Evolutionary conservation across 1,140 invertebrate genomes (phyloP), one percentile per base, ranked within the genome.

Genomic region (Rhizoglyphus robini): DNA sequence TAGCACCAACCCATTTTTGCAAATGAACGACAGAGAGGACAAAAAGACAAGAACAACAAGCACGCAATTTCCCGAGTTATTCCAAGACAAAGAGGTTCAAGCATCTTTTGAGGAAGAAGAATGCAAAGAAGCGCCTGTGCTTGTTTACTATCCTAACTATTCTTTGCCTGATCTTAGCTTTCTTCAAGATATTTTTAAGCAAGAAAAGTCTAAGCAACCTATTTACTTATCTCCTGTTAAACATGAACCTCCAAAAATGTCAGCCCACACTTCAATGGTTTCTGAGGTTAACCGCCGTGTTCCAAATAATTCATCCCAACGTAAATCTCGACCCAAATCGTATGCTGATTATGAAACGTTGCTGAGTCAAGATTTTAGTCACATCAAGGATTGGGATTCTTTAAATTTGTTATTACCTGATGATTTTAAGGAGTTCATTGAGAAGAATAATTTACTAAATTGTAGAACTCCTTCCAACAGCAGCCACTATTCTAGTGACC

Each of bases 91-190:
- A 72, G 84, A 83, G 70, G 85, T 87, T 74, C 86, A 88, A 76
- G 87, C 85, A 1, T 83, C 81, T 2, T 68, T 71, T 41, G 72
- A 46, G 25, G 31, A 41, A 18, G 60, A 66, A 15, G 29, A 66
- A 4, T 32, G 5, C 15, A 38, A 69, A 13, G 36, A 59, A 51
- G 36, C 72, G 47, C 86, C 88, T 3, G 85, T 93, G 15, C 92
- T 90, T 73, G 85, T 94, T 48, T 83, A 90, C 67, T 94, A 91
- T 79, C 90, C 90, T 18, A 91, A 88, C 76, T 94, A 94, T 72
- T 86, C 88, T 0, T 75, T 94, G 47, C 90, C 90, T 13, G 88
- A 93, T 76, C 79, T 93, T 58, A 86, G 84, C 62, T 94, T 94
- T 75, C 81, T 94, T 20, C 65, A 68, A 32, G 61, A 65, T 20